Percentiles rank a stretch among this genome's conserved stretches.
These are phyloP conservation scores for Standfussiana lucernea DNA, from an alignment of 2,888 invertebrate species.

Conservation along the genomic window DNA sequence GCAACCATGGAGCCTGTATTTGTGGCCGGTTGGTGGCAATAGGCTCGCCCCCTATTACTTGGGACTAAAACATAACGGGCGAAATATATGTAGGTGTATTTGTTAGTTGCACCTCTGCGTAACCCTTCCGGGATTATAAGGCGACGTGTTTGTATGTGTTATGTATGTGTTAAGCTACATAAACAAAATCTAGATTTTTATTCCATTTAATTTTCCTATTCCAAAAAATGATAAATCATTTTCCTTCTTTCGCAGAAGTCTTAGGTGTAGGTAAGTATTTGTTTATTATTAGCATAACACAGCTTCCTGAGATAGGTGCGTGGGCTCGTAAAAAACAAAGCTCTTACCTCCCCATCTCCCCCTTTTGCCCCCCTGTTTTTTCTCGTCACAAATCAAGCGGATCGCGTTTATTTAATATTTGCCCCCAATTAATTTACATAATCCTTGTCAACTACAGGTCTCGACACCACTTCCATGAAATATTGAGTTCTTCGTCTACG, in stretches of 20 bases:
- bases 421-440: constrained; percentile 83
- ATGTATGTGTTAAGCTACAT: too few species aligned
- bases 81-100: too few species aligned
- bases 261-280: constrained; percentile 36
- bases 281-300: constrained; percentile 50
- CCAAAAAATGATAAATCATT: constrained; percentile 19
- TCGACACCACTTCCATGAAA: constrained; percentile 64
- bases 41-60: too few species aligned
- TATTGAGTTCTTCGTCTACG: constrained; percentile 57
- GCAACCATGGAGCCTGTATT: too few species aligned
- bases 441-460: constrained; percentile 82
- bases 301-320: constrained; percentile 53
- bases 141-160: too few species aligned
- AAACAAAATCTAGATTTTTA: neutral
- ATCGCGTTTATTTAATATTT: constrained; percentile 79
- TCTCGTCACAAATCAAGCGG: constrained; percentile 77
- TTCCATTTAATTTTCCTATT: constrained; percentile 1
- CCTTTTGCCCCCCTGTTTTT: constrained; percentile 55
- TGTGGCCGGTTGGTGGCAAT: too few species aligned
- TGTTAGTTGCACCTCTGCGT: too few species aligned
- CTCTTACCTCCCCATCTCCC: constrained; percentile 22
- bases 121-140: too few species aligned
- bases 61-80: too few species aligned
- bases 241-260: constrained; percentile 21
- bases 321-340: constrained; percentile 72